Conservation (phyloP, 1,140 invertebrate genomes). For the Venturia canescens region DNA sequence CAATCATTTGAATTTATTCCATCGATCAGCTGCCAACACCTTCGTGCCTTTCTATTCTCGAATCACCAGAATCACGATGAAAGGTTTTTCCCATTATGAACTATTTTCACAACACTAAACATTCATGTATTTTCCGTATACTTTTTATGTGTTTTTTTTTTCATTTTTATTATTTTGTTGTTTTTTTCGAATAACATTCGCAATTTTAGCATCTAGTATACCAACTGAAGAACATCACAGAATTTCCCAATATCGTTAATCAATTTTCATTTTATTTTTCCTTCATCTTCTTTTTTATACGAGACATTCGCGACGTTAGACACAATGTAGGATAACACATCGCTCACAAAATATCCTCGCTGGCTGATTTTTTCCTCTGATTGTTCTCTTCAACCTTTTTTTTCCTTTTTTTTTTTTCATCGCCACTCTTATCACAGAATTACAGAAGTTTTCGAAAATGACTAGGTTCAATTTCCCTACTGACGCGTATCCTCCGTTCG, state of each 20-base stretch:
- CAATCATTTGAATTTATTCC: too few relatives aligned
- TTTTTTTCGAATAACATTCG: slow-evolving; percentile 59
- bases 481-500: slow-evolving; percentile 53
- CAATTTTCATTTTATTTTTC: slow-evolving; percentile 40
- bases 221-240: slow-evolving; percentile 77
- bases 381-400: too few relatives aligned
- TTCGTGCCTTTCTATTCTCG: neutral
- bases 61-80: slow-evolving; percentile 39
- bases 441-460: slow-evolving; percentile 73
- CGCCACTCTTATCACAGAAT: slow-evolving; percentile 74
- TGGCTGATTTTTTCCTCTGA: slow-evolving; percentile 22
- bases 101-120: slow-evolving; percentile 69
- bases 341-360: slow-evolving; percentile 20
- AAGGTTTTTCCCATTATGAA: slow-evolving; percentile 57
- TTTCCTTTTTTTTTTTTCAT: slow-evolving; percentile 38
- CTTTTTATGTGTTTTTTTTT: slow-evolving; percentile 60
- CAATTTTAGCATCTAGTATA: slow-evolving; percentile 62
- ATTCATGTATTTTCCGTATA: slow-evolving; percentile 71
- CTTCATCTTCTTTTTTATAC: slow-evolving; percentile 45
- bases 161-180: slow-evolving; percentile 53
- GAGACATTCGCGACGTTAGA: slow-evolving; percentile 39
- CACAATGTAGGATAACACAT: slow-evolving; percentile 57
- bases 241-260: slow-evolving; percentile 70
- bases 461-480: slow-evolving; percentile 75
- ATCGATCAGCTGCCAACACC: slow-evolving; percentile 26